These are phyloP conservation scores for Dasysyrphus albostriatus DNA, from an alignment of 2,888 invertebrate genomes.

Conservation along the genomic window DNA sequence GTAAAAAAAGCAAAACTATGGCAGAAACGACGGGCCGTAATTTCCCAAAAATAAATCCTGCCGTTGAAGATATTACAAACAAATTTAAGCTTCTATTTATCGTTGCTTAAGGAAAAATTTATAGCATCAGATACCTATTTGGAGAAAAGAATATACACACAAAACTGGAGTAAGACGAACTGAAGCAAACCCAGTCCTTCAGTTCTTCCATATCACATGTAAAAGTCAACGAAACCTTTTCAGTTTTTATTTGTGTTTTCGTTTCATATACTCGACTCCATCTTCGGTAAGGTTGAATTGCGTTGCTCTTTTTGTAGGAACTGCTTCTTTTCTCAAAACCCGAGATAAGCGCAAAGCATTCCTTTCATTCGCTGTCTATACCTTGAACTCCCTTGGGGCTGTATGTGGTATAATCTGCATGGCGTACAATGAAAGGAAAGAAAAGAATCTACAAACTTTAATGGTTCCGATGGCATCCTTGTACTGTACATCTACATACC, in stretches of 20 bases:
- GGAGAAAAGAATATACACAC: conserved; percentile 36
- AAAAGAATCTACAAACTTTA: conserved; percentile 68
- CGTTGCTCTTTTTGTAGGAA: conserved; percentile 54
- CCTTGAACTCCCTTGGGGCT: conserved; percentile 29
- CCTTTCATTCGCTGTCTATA: conserved; percentile 36
- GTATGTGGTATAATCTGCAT: conserved; percentile 60
- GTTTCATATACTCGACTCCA: background rate
- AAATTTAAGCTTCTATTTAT: conserved; percentile 53
- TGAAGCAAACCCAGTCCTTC: conserved; percentile 63
- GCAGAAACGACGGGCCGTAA: too few relatives aligned
- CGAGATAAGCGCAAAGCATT: conserved; percentile 70
- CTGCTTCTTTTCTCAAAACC: conserved; percentile 42
- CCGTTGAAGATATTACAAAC: background rate
- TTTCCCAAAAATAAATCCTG: background rate
- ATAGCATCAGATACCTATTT: conserved; percentile 68
- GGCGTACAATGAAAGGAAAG: conserved; percentile 41
- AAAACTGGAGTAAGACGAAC: conserved; percentile 32
- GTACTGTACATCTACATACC: background rate
- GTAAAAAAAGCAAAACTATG: too few relatives aligned
- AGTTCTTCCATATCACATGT: conserved; percentile 64
- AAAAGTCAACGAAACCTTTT: conserved; percentile 65
- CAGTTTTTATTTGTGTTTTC: background rate
- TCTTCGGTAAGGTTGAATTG: conserved; percentile 33
- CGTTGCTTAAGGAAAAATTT: conserved; percentile 70
- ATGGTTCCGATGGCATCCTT: conserved; percentile 58